These are phyloP conservation scores for Paedocypris micromegethes DNA, from an alignment of 2,797 vertebrate species.

Conservation along the genomic window DNA sequence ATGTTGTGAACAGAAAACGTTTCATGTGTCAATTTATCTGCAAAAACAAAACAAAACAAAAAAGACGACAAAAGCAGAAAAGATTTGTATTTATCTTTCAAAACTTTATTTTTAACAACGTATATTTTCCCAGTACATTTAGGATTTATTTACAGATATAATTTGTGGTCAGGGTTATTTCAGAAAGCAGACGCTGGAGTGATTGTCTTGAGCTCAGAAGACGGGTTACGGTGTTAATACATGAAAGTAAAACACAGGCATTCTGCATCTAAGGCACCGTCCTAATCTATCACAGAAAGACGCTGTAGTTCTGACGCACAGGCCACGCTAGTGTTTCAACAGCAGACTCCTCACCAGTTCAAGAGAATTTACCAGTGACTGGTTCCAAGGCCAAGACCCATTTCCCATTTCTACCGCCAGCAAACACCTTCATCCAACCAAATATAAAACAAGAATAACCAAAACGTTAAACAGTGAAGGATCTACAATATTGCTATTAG, in stretches of 20 bases:
- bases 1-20: not conserved
- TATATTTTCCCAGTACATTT: constrained; percentile 63
- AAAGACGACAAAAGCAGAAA: constrained; percentile 6
- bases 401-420: constrained; percentile 13
- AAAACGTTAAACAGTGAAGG: not conserved
- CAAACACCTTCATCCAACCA: constrained; percentile 14
- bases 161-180: constrained; percentile 66
- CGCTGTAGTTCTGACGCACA: constrained; percentile 42
- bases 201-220: constrained; percentile 80
- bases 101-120: constrained; percentile 84
- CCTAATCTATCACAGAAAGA: constrained; percentile 68
- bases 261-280: constrained; percentile 80
- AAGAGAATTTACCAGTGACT: constrained; percentile 10
- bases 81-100: constrained; percentile 62
- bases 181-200: constrained; percentile 65
- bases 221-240: constrained; percentile 59
- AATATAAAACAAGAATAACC: constrained; percentile 9
- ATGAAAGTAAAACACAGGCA: constrained; percentile 72
- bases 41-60: constrained; percentile 40
- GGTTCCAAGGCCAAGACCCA: constrained; percentile 7
- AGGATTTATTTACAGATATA: constrained; percentile 76
- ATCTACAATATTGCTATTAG: constrained; percentile 7
- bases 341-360: constrained; percentile 1
- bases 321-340: constrained; percentile 1
- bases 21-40: not conserved